Evolutionary conservation across 2,113 vertebrate species (phyloP).

Genomic region (Physeter macrocephalus): DNA sequence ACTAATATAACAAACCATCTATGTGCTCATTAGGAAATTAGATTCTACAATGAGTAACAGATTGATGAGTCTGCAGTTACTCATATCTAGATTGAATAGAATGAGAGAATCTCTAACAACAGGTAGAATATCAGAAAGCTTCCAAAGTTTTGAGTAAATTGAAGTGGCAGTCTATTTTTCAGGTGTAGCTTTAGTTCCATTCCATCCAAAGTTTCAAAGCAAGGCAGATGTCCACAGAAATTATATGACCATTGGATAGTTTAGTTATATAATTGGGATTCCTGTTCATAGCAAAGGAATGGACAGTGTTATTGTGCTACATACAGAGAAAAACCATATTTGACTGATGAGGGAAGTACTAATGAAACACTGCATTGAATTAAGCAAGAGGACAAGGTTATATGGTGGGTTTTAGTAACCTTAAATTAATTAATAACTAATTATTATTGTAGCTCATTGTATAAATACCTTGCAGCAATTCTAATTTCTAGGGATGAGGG

Average conservation of each 20-base stretch:
- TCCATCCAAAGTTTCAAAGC: not conserved
- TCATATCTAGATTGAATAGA: not conserved
- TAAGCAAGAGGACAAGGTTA: not conserved
- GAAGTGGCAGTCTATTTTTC: not conserved
- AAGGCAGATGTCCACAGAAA: not conserved
- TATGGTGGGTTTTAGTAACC: not conserved
- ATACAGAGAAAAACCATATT: not conserved
- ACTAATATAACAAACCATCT: not conserved
- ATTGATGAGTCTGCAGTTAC: not conserved
- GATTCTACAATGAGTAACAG: not conserved
- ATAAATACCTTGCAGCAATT: not conserved
- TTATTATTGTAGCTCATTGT: not conserved
- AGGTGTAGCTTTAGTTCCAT: not conserved
- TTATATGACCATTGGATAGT: not conserved
- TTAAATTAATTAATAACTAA: not conserved
- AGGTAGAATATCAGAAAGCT: not conserved
- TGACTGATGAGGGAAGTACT: not conserved
- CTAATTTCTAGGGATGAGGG: not conserved
- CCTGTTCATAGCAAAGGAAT: not conserved
- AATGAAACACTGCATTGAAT: not conserved
- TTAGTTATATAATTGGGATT: not conserved
- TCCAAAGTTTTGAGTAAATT: not conserved
- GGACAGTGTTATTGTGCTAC: not conserved
- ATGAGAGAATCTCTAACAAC: not conserved
- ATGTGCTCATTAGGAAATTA: not conserved